Base-by-base conservation (phyloP, 2,888 invertebrate genomes). In the Schizaphis graminum region DNA sequence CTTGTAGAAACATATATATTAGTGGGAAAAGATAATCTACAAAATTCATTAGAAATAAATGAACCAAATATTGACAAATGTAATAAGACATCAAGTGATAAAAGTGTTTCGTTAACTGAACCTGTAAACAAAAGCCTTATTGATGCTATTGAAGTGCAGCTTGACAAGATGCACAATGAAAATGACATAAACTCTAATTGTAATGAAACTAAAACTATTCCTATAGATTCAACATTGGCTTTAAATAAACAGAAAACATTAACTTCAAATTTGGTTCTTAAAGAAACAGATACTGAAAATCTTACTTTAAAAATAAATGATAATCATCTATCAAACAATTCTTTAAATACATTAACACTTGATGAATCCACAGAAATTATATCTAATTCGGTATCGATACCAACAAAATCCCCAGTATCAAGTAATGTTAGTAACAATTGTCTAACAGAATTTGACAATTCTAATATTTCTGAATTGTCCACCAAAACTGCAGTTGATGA, bases 41-140 rank as follows among this genome's bases (percentile, higher is more conserved):
- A 61, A 67, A 89, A 93, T 28, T 89, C 57, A 57, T n/a, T 41
- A 5, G n/a, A 35, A 35, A 77, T 21, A 1, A 85, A 57, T 35
- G 35, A 86, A 67, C 21, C 41, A 7, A 53, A 44, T 77, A 26
- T 44, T 2, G 57, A 61, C 16, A 61, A 44, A 57, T 57, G 41
- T 26, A 44, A 28, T 44, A 57, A 28, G 3, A 61, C 24, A 61
- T 89, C 8, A 28, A 35, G 87, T n/a, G n/a, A 53, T 53, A 28
- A 86, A 7, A 47, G 86, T 86, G 28, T 28, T 47, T 44, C 21
- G 1, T 35, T 35, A 77, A 7, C 28, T n/a, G 24, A 57, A 35
- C n/a, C 86, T n/a, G 28, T 91, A n/a, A 92, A 87, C 53, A 49
- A 88, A 21, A 67, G 28, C 10, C 8, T 92, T 4, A 67, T 88